Evolutionary conservation across 2,797 vertebrate genomes (phyloP), one percentile per base, ranked within the genome.

Genomic region (Luscinia megarhynchos): DNA sequence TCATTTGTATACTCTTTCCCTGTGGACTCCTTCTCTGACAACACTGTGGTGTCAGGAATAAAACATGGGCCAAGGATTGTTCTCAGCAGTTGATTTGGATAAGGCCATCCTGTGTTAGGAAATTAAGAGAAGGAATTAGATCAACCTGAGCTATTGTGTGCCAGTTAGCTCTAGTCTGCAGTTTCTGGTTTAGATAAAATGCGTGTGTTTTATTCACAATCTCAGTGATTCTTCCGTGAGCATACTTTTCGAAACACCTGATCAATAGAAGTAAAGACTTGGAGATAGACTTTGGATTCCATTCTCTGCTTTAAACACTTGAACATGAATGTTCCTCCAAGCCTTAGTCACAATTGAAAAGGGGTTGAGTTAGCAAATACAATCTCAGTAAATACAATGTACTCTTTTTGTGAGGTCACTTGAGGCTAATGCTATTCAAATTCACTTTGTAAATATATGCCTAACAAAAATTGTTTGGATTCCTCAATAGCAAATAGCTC

Each of bases 381-480:
- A 59, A 11, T 34, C 15, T 46, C 32, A 48, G 6, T 38, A 93
- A 50, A 63, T 58, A 32, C 32, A 77, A 72, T 59, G 19, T 24
- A 45, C 6, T 72, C 5, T 15, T 69, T 36, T 51, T 86, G 16
- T 1, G 10, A 87, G 27, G 16, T 72, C 69, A 67, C 45, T 34
- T 93, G n/a, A 48, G 45, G 7, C 1, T 61, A 53, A 82, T 59
- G 26, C 17, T 76, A 74, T 93, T 87, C 85, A 67, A 70, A 92
- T 38, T 40, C 15, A n/a, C 23, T 74, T 43, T 26, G 27, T 20
- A 95, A 95, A 94, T 90, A 94, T 90, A 93, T 92, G 73, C 45
- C 22, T 62, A 58, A 74, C 30, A 83, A 82, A 70, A 76, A 67
- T 23, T 48, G 16, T 58, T 89, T 85, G 15, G 22, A 81, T 95